A percentile compares a stretch with the other conserved stretches of the same genome.
phyloP scores from a whole-genome alignment of 2,113 vertebrate genomes.

The Thunnus maccoyii region DNA sequence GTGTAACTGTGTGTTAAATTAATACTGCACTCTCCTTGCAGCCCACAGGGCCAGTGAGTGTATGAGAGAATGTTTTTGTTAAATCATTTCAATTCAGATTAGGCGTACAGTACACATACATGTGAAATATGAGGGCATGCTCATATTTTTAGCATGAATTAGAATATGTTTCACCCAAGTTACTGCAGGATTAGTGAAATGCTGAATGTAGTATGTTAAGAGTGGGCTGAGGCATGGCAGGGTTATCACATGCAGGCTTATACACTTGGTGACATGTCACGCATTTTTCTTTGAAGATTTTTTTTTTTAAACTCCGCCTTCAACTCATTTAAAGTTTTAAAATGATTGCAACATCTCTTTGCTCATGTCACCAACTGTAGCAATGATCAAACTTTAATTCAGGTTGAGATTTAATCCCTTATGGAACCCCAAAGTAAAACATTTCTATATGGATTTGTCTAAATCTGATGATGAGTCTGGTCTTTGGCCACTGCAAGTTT shows the following conservation, averaged over 20 bases:
- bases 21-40: constrained; percentile 5
- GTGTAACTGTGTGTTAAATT: constrained; percentile 23
- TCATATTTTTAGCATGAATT: constrained; percentile 28
- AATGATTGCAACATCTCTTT: constrained; percentile 13
- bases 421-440: constrained; percentile 27
- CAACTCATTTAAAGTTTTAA: constrained; percentile 50
- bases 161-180: constrained; percentile 3
- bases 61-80: constrained; percentile 6
- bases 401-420: constrained; percentile 53
- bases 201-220: constrained; percentile 7
- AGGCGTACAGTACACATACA: constrained; percentile 8
- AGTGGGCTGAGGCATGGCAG: constrained; percentile 28
- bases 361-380: constrained; percentile 26
- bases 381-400: constrained; percentile 50
- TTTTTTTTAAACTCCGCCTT: constrained; percentile 4
- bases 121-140: constrained; percentile 2
- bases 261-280: constrained; percentile 23
- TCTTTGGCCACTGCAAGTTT: constrained; percentile 20
- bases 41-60: constrained; percentile 20
- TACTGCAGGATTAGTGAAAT: constrained; percentile 26
- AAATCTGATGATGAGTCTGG: constrained; percentile 42
- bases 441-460: constrained; percentile 44
- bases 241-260: constrained; percentile 43
- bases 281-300: constrained; percentile 62
- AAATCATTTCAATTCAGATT: constrained; percentile 37